phyloP scores from a whole-genome alignment of 92 coral and sea anemone genomes.

The Phenganax subtilis region DNA sequence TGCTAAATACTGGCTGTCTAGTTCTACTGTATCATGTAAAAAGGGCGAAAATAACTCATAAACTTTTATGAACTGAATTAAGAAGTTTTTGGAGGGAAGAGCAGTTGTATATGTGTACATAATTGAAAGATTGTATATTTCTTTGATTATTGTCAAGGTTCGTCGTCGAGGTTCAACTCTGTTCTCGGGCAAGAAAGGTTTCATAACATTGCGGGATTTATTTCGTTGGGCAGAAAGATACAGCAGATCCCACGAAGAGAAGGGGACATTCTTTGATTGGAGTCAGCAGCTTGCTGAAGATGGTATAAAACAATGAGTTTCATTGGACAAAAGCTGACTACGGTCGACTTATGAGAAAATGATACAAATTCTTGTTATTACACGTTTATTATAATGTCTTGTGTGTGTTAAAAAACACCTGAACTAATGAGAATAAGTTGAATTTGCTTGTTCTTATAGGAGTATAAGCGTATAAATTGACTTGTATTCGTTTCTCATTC shows the following conservation, averaged over 20 bases:
- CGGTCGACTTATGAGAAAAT: too few species aligned
- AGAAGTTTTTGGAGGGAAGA: too few species aligned
- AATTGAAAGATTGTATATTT: neutral
- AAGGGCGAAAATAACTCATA: too few species aligned
- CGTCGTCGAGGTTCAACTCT: constrained; percentile 81
- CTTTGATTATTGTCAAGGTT: constrained; percentile 46
- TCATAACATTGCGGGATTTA: constrained; percentile 81
- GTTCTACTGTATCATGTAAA: too few species aligned
- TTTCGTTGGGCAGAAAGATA: constrained; percentile 97
- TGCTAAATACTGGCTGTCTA: neutral
- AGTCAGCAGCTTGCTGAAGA: constrained; percentile 92
- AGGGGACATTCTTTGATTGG: constrained; percentile 79
- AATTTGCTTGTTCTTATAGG: neutral
- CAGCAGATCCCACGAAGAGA: constrained; percentile 68
- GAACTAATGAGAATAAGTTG: too few species aligned
- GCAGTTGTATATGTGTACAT: neutral
- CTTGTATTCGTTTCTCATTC: neutral
- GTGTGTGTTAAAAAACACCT: too few species aligned
- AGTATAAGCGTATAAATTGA: neutral
- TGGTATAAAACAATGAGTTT: constrained; percentile 44
- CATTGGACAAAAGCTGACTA: too few species aligned
- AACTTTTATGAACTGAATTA: too few species aligned
- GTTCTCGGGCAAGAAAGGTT: constrained; percentile 95
- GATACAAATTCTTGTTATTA: too few species aligned
- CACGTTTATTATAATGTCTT: too few species aligned